phyloP scores from a whole-genome alignment of 2,888 invertebrate genomes.

The Dilophus febrilis region DNA sequence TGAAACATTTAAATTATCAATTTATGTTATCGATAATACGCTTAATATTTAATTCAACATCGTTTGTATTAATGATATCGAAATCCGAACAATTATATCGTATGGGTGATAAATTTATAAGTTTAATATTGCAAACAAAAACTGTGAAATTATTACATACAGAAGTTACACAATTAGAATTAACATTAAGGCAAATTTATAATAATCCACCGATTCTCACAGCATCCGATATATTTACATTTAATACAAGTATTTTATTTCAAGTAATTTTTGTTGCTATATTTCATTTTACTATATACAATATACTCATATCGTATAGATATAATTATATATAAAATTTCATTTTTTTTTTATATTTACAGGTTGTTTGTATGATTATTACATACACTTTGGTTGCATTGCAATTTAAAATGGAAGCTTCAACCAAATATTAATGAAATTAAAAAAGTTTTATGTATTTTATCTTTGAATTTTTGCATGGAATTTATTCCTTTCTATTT shows the following conservation, averaged over 20 bases:
- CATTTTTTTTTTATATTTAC: background rate
- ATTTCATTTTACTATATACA: too few species aligned
- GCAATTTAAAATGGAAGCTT: background rate
- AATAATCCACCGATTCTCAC: constrained; percentile 2
- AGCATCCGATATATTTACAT: constrained; percentile 1
- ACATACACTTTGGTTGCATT: background rate
- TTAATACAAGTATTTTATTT: background rate
- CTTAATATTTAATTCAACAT: background rate
- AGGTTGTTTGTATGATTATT: background rate
- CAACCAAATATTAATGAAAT: too few species aligned
- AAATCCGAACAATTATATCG: background rate
- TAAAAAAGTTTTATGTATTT: too few species aligned
- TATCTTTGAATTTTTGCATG: too few species aligned
- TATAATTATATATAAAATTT: too few species aligned
- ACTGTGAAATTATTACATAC: too few species aligned
- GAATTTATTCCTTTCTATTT: too few species aligned
- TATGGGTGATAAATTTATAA: background rate
- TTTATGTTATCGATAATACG: background rate
- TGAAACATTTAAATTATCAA: background rate
- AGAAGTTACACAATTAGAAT: constrained; percentile 3
- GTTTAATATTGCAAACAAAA: too few species aligned
- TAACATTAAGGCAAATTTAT: constrained; percentile 1
- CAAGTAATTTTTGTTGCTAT: background rate
- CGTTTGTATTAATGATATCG: background rate
- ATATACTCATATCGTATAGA: too few species aligned